Base-by-base conservation (phyloP, 2,113 vertebrate genomes). In the Plecotus auritus region DNA sequence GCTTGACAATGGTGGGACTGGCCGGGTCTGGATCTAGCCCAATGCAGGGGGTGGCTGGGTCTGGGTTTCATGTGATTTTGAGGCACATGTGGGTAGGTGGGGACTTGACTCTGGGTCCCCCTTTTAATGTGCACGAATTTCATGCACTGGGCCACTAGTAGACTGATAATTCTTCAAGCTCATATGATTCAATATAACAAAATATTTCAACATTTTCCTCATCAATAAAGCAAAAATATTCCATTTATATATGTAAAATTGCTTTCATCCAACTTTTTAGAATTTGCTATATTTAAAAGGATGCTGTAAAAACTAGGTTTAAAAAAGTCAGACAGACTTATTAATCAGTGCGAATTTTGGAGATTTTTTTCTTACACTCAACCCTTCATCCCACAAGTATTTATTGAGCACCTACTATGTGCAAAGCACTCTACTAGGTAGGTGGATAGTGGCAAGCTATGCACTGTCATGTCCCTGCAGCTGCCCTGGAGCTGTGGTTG, bases 331-430 rank as follows among this genome's bases (percentile, higher is more conserved):
- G 45, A 85, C 1, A 22, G 9, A 93, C 45, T 22, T 76, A 93
- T 37, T 22, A 30, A 74, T 73, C 2, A 32, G 22, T 72, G 5
- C 1, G 4, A 59, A 32, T 35, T 93, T 51, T 35, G 20, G 56
- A 85, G 94, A 54, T 40, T 5, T 61, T 59, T 67, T 70, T 49
- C n/a, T 59, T 70, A 84, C 5, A 40, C 22, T 73, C 35, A 83
- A 77, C 40, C 84, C 51, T 96, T 93, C 80, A 93, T 42, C 51
- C 37, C 80, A 85, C 70, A 87, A 73, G 16, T 93, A 97, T 97
- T 97, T 95, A 96, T 85, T 97, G 94, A 97, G 95, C 96, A 96
- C 97, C 76, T 91, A 97, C 85, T 94, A 76, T 37, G 30, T 42
- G 42, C 64, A 93, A 83, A 96, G 85, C 77, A 90, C 94, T 89